These are phyloP conservation scores for Scotopteryx bipunctaria DNA, from an alignment of 2,888 invertebrate genomes.

Conservation along the genomic window DNA sequence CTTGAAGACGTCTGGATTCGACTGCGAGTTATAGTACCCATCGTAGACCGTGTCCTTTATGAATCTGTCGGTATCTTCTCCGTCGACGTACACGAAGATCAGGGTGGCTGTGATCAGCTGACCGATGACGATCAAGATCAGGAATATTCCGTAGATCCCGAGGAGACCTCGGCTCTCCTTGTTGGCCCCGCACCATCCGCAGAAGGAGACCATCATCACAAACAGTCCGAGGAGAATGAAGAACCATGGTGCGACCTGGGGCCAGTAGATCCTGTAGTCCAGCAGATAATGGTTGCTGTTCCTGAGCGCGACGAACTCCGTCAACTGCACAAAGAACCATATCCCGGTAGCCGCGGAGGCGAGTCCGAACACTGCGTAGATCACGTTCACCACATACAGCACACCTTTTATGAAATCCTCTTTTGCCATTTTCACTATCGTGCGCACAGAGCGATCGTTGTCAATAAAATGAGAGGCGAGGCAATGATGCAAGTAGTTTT, in stretches of 20 bases:
- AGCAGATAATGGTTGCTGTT: conserved; percentile 75
- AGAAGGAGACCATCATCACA: conserved; percentile 71
- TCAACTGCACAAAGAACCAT: conserved; percentile 78
- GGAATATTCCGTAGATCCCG: conserved; percentile 68
- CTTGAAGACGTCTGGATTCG: conserved; percentile 72
- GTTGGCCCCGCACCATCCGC: conserved; percentile 73
- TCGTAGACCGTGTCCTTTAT: conserved; percentile 79
- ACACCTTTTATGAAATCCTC: conserved; percentile 71
- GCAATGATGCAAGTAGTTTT: conserved; percentile 63
- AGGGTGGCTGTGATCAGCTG: conserved; percentile 69
- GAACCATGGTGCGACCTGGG: conserved; percentile 78
- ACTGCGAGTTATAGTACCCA: conserved; percentile 75
- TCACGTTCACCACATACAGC: conserved; percentile 69
- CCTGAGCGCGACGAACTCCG: conserved; percentile 70
- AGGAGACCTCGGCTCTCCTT: conserved; percentile 70
- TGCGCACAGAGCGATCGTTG: conserved; percentile 58
- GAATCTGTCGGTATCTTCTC: conserved; percentile 73
- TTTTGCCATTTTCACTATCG: conserved; percentile 64
- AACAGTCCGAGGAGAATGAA: conserved; percentile 71
- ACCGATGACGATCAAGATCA: conserved; percentile 63
- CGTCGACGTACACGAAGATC: conserved; percentile 76
- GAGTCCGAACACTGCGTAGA: conserved; percentile 74
- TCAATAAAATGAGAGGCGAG: conserved; percentile 69
- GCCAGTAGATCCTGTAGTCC: conserved; percentile 78
- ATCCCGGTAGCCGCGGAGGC: conserved; percentile 73